These are phyloP conservation scores for Enteromius afrohamiltoni DNA, from an alignment of 2,797 vertebrate genomes.

Conservation along the genomic window DNA sequence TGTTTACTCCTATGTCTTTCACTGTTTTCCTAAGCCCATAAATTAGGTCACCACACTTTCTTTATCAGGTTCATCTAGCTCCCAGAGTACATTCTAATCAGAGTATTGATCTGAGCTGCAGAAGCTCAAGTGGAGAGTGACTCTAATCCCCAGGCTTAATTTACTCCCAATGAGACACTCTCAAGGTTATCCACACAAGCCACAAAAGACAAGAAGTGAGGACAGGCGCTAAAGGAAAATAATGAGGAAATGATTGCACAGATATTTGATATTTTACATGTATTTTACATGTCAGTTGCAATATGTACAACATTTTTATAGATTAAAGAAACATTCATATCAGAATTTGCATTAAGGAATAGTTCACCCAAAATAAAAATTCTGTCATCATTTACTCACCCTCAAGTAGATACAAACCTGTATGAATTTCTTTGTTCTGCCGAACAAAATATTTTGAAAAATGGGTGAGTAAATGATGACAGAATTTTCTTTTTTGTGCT, in stretches of 20 bases:
- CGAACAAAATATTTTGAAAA: too few relatives aligned
- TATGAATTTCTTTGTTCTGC: too few relatives aligned
- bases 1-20: slow-evolving; percentile 2
- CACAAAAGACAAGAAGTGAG: slow-evolving; percentile 33
- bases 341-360: neutral
- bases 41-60: slow-evolving; percentile 70
- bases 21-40: slow-evolving; percentile 64
- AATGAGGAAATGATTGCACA: neutral
- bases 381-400: too few relatives aligned
- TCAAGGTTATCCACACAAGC: slow-evolving; percentile 71
- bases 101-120: slow-evolving; percentile 76
- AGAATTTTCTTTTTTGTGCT: too few relatives aligned
- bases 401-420: too few relatives aligned
- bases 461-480: too few relatives aligned
- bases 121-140: slow-evolving; percentile 63
- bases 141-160: slow-evolving; percentile 74
- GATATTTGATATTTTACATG: neutral
- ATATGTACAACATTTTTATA: neutral
- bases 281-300: neutral
- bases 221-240: neutral
- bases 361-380: too few relatives aligned
- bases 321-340: neutral
- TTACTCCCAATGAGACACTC: slow-evolving; percentile 70
- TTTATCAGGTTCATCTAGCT: slow-evolving; percentile 74
- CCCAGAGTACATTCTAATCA: slow-evolving; percentile 70